These are phyloP conservation scores for Arion vulgaris DNA, from an alignment of 1,140 invertebrate genomes.

Conservation along the genomic window DNA sequence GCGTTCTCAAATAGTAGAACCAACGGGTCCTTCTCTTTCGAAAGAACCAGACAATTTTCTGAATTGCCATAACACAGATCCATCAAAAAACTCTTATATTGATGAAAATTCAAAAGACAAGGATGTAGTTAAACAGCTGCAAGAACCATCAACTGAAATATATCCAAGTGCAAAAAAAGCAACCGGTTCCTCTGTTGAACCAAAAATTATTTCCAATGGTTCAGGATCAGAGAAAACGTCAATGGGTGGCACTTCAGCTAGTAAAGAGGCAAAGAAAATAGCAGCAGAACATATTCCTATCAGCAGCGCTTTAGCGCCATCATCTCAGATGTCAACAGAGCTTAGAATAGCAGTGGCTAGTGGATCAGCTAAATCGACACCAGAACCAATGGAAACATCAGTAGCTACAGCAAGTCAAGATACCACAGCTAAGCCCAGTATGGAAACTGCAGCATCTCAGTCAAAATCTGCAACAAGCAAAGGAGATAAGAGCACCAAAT, in stretches of 20 bases:
- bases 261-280: not conserved
- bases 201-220: not conserved
- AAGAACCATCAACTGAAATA: not conserved
- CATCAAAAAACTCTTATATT: not conserved
- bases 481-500: not conserved
- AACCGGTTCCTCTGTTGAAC: not conserved
- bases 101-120: not conserved
- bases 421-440: not conserved
- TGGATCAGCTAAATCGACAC: not conserved
- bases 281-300: not conserved
- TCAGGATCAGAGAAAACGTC: not conserved
- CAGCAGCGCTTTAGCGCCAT: not conserved
- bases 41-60: not conserved
- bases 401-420: not conserved
- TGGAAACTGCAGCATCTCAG: not conserved
- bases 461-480: not conserved
- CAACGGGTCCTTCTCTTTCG: not conserved
- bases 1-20: not conserved
- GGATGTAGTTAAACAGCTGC: not conserved
- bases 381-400: slow-evolving; percentile 15
- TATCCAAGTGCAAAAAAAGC: not conserved
- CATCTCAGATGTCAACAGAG: not conserved
- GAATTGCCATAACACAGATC: not conserved
- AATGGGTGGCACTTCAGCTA: not conserved
- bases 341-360: not conserved